These are phyloP conservation scores for Melanotaenia boesemani DNA, from an alignment of 2,797 vertebrate species.

Conservation along the genomic window DNA sequence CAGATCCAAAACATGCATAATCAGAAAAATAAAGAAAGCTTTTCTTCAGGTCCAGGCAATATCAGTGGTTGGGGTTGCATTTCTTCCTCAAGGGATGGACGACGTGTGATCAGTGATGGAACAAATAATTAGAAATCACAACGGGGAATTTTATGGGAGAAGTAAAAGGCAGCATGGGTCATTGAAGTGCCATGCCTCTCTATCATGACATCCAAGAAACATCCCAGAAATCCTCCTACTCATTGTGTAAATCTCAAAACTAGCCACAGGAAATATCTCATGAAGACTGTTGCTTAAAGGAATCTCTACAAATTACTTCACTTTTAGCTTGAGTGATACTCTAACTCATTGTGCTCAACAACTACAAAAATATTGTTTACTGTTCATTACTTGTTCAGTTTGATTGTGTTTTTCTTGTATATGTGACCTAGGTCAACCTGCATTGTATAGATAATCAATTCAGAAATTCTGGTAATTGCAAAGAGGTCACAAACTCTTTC, in stretches of 20 bases:
- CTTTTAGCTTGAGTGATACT: background rate
- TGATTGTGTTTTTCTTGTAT: background rate
- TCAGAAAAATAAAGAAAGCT: background rate
- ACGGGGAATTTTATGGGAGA: background rate
- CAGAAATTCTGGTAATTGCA: constrained; percentile 4
- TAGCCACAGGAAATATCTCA: background rate
- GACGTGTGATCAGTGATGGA: background rate
- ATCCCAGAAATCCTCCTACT: constrained; percentile 4
- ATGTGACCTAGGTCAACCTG: background rate
- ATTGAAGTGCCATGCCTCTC: constrained; percentile 10
- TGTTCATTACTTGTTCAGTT: constrained; percentile 6
- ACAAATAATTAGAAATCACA: background rate
- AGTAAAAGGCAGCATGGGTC: background rate
- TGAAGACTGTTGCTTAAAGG: constrained; percentile 8
- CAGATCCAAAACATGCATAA: background rate
- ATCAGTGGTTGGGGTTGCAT: background rate
- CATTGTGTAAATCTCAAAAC: constrained; percentile 13
- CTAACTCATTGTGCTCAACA: background rate
- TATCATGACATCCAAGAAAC: constrained; percentile 10
- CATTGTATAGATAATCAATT: constrained; percentile 5
- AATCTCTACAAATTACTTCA: background rate
- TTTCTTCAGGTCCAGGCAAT: background rate
- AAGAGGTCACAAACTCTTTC: constrained; percentile 3
- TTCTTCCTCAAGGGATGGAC: background rate
- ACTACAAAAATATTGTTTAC: background rate